These are phyloP conservation scores for Philonicus albiceps DNA, from an alignment of 2,888 invertebrate species.

Conservation along the genomic window DNA sequence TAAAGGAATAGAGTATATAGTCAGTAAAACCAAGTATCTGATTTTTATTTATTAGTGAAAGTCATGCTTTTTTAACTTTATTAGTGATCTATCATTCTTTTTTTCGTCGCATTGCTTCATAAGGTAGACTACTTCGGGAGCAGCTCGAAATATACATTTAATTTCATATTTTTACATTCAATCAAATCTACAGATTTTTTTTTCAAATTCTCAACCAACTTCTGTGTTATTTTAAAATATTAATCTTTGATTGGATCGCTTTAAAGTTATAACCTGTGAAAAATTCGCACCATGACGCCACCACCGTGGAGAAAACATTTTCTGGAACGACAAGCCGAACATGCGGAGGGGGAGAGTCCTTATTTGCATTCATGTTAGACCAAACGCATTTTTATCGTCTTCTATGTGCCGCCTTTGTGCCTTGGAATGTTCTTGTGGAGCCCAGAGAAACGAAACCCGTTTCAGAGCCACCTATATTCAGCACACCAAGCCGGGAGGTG, in stretches of 20 bases:
- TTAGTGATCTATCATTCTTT: too few relatives aligned
- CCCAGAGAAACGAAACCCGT: neutral
- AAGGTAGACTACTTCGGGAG: too few relatives aligned
- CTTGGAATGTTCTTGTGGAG: neutral
- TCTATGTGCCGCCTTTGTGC: neutral
- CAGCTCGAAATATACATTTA: too few relatives aligned
- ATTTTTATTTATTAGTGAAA: too few relatives aligned
- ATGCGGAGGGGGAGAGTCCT: neutral
- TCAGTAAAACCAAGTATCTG: too few relatives aligned
- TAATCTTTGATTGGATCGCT: neutral
- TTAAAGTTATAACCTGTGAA: neutral
- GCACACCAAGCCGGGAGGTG: neutral
- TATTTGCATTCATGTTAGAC: neutral
- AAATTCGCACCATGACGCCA: neutral
- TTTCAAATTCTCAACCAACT: too few relatives aligned
- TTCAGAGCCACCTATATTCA: neutral
- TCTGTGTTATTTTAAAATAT: neutral
- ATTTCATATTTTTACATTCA: too few relatives aligned
- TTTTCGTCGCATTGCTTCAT: too few relatives aligned
- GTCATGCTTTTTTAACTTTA: too few relatives aligned
- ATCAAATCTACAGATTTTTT: neutral
- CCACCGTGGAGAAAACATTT: neutral
- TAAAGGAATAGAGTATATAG: too few relatives aligned
- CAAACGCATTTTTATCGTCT: neutral
- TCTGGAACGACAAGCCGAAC: too few relatives aligned